Evolutionary conservation across 2,888 invertebrate genomes (phyloP).

Genomic region (Acholoe squamosa): DNA sequence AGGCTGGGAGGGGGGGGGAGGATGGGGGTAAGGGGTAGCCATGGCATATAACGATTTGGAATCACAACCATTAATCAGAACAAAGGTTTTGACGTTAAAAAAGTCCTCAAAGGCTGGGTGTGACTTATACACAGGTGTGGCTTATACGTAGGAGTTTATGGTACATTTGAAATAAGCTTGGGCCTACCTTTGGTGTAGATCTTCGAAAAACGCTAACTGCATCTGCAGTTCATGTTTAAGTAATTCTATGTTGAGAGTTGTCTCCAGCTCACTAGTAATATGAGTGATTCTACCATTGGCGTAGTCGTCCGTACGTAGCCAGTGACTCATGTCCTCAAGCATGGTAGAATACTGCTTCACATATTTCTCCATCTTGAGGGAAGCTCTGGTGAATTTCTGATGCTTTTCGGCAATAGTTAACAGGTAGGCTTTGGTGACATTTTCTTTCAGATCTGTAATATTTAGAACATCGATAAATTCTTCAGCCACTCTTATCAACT

Average conservation of each 20-base stretch:
- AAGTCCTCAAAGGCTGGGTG: too few relatives aligned
- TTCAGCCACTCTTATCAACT: background rate
- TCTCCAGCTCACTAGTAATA: background rate
- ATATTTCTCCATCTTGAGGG: background rate
- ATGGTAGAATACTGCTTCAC: background rate
- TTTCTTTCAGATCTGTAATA: background rate
- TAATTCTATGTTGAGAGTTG: background rate
- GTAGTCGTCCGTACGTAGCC: background rate
- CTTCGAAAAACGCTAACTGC: background rate
- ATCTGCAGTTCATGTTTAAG: background rate
- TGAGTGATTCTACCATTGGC: background rate
- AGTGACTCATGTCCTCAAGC: background rate
- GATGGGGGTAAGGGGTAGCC: too few relatives aligned
- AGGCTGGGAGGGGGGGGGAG: too few relatives aligned
- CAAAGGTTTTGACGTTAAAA: too few relatives aligned
- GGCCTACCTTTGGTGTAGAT: background rate
- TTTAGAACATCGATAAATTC: background rate
- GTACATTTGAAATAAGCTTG: too few relatives aligned
- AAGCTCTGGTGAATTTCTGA: too few relatives aligned
- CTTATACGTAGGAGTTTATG: too few relatives aligned
- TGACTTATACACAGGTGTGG: too few relatives aligned
- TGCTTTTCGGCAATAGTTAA: background rate
- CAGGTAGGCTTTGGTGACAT: background rate
- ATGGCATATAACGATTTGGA: too few relatives aligned
- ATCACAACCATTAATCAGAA: too few relatives aligned